A percentile compares a stretch with the other conserved stretches of the same genome.
phyloP scores from a whole-genome alignment of 2,797 vertebrate genomes.

The Cuculus canorus region DNA sequence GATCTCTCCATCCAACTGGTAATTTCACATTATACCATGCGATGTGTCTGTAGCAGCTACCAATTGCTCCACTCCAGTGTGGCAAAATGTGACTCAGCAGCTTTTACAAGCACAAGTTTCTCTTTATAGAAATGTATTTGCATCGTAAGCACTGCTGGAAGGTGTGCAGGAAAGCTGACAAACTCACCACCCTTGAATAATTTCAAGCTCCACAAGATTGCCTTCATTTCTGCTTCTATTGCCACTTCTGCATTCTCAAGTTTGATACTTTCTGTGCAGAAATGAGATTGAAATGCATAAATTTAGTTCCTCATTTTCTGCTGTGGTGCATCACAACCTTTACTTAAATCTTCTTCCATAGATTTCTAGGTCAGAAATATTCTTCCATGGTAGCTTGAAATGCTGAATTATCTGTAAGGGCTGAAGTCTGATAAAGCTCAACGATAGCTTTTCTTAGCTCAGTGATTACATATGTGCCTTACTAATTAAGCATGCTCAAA shows the following conservation, averaged over 20 bases:
- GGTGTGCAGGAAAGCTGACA: neutral
- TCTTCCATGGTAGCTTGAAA: neutral
- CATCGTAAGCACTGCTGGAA: slow-evolving; percentile 10
- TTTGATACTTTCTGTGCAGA: neutral
- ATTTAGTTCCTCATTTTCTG: neutral
- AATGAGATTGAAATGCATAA: slow-evolving; percentile 8
- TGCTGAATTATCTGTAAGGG: neutral
- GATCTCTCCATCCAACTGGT: neutral
- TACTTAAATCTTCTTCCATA: neutral
- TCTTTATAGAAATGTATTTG: neutral
- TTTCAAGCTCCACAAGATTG: neutral
- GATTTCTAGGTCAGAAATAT: neutral
- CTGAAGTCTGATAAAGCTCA: slow-evolving; percentile 9
- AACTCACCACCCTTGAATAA: slow-evolving; percentile 22
- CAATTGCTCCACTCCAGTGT: neutral
- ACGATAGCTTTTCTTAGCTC: neutral
- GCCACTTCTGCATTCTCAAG: neutral
- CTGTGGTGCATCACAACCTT: neutral
- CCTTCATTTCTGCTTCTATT: neutral
- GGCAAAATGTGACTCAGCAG: slow-evolving; percentile 5
- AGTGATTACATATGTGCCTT: neutral
- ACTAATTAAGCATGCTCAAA: neutral
- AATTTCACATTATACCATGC: neutral
- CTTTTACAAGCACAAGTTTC: neutral
- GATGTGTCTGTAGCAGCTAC: neutral